Base-by-base conservation (phyloP, 1,140 invertebrate species). In the Melitaea cinxia region DNA sequence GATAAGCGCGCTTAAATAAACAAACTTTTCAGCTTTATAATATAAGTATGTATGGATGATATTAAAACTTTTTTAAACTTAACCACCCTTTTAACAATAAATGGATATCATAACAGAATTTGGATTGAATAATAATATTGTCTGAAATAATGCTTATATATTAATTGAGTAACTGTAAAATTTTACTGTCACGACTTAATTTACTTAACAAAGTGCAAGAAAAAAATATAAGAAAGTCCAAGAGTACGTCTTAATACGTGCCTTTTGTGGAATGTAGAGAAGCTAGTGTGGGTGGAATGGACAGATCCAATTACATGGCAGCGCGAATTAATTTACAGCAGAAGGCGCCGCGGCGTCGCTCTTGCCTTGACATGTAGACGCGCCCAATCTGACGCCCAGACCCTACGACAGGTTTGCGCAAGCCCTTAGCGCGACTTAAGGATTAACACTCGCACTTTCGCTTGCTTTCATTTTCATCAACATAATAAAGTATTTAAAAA, bases 311-410 rank as follows among this genome's bases (percentile, higher is more conserved):
- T 86, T 85, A 86, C 75, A 76, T 78, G 73, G 70, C 62, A 77
- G 71, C 70, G 75, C 70, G 75, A 80, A 86, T 77, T 74, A 88
- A 88, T 86, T 88, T 83, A 85, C 82, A 65, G 73, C 75, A 66
- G 65, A 69, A 69, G 77, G 77, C 75, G 78, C 78, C 78, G 70
- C 62, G 52, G 66, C 70, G 70, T 72, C 78, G 78, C 80, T 83
- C 83, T 85, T 75, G 82, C 83, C 78, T 83, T 85, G 84, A 83
- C 77, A 85, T 66, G 72, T 55, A 42, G 72, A 78, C 72, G 63
- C 60, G 70, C 69, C 72, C 63, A 70, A 74, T 80, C 74, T 70
- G 67, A 77, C 65, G 58, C 69, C 68, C 70, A 60, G 63, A 75
- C 68, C 70, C 77, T 74, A 72, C 69, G 69, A 73, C 70, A 74